Evolutionary conservation across 2,888 invertebrate genomes (phyloP).

Genomic region (Cylindroiulus punctatus): DNA sequence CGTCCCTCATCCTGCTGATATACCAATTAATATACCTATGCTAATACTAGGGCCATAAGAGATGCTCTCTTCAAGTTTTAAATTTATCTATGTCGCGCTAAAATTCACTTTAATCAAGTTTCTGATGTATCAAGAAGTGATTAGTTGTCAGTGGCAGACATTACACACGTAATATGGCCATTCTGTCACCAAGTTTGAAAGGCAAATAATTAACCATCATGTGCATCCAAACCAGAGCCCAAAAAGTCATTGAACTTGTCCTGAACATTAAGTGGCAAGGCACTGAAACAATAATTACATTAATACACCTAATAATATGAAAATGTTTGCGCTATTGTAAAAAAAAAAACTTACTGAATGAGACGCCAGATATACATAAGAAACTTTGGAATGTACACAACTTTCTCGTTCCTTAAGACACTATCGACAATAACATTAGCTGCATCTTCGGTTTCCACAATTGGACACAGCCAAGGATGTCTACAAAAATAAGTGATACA

Average conservation of each 20-base stretch:
- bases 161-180: background rate
- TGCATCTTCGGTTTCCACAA: constrained; percentile 72
- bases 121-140: background rate
- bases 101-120: background rate
- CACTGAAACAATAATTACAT: background rate
- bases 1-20: too few relatives aligned
- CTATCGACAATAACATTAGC: constrained; percentile 73
- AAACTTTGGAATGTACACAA: constrained; percentile 56
- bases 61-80: too few relatives aligned
- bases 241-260: constrained; percentile 53
- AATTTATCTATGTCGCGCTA: too few relatives aligned
- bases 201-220: constrained; percentile 14
- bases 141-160: too few relatives aligned
- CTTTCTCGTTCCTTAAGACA: constrained; percentile 72
- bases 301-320: background rate
- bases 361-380: constrained; percentile 43
- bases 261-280: constrained; percentile 51
- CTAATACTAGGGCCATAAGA: too few relatives aligned
- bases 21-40: too few relatives aligned
- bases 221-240: constrained; percentile 53
- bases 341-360: constrained; percentile 48
- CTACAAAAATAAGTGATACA: constrained; percentile 64
- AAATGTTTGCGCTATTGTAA: background rate
- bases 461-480: constrained; percentile 75
- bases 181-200: background rate